Percentiles rank a stretch among this genome's conserved stretches.
Evolutionary conservation across 2,888 invertebrate genomes (phyloP).

Genomic region (Idaea biselata): DNA sequence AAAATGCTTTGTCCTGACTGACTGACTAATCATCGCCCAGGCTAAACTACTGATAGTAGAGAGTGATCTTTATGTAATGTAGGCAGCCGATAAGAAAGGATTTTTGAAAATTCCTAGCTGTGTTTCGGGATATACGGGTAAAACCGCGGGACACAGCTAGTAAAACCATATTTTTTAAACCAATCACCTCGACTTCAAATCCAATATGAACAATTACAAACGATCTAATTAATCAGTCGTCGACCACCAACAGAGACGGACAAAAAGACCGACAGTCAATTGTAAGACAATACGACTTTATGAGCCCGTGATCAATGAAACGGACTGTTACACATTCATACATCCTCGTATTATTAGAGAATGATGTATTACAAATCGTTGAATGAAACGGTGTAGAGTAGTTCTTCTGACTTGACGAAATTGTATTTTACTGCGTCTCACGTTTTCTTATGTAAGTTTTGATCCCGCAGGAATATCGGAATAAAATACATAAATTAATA

Average conservation of each 20-base stretch:
- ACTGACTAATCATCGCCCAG: too few relatives aligned
- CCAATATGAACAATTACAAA: background rate
- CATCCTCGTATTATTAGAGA: background rate
- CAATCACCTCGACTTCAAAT: background rate
- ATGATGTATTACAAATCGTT: conserved; percentile 1
- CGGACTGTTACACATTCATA: background rate
- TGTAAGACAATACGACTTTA: background rate
- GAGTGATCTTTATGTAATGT: too few relatives aligned
- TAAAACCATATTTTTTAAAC: background rate
- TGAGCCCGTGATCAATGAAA: background rate
- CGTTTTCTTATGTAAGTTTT: too few relatives aligned
- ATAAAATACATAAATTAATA: too few relatives aligned
- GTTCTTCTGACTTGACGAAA: background rate
- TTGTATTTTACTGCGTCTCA: background rate
- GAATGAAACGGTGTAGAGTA: background rate
- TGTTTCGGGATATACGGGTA: too few relatives aligned
- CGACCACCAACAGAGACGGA: background rate
- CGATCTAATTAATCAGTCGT: background rate
- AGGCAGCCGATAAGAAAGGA: too few relatives aligned
- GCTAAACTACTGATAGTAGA: too few relatives aligned
- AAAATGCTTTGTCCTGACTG: too few relatives aligned
- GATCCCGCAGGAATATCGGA: too few relatives aligned
- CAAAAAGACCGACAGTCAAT: background rate
- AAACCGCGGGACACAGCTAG: too few relatives aligned
- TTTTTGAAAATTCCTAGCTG: too few relatives aligned